These are phyloP conservation scores for Drosophila maculinotata DNA, from an alignment of 2,888 invertebrate genomes.

Conservation along the genomic window DNA sequence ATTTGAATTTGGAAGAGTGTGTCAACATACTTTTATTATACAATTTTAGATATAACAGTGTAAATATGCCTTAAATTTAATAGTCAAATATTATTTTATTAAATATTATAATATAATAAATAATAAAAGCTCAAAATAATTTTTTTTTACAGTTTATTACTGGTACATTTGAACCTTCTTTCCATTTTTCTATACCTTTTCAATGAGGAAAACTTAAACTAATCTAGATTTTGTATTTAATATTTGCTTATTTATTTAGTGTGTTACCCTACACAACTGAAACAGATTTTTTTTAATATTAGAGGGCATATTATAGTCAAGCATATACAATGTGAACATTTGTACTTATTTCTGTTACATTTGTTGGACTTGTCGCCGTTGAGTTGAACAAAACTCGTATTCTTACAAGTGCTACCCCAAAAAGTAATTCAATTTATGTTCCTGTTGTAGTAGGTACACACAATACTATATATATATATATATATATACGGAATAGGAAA, in stretches of 20 bases:
- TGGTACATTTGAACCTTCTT: too few species aligned
- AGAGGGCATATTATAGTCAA: background rate
- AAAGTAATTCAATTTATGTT: conserved; percentile 60
- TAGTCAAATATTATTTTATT: background rate
- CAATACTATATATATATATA: conserved; percentile 4
- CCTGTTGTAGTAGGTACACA: conserved; percentile 27
- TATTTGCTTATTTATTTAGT: background rate
- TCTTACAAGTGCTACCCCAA: conserved; percentile 48
- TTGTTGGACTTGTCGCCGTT: conserved; percentile 31
- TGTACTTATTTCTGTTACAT: conserved; percentile 22
- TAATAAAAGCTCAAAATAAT: too few species aligned
- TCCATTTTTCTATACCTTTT: too few species aligned
- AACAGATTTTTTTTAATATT: too few species aligned
- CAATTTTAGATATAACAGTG: too few species aligned
- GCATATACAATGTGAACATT: background rate
- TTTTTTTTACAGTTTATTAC: too few species aligned
- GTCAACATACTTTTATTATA: too few species aligned
- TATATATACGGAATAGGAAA: conserved; percentile 10
- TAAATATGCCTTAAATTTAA: background rate
- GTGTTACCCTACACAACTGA: too few species aligned
- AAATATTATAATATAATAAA: too few species aligned
- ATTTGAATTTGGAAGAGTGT: background rate
- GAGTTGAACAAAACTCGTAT: conserved; percentile 23
- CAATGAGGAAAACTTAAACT: too few species aligned
- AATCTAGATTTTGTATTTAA: too few species aligned